Percentiles rank a stretch among this genome's conserved stretches.
phyloP scores from a whole-genome alignment of 2,113 vertebrate species.

The Barbus barbus region DNA sequence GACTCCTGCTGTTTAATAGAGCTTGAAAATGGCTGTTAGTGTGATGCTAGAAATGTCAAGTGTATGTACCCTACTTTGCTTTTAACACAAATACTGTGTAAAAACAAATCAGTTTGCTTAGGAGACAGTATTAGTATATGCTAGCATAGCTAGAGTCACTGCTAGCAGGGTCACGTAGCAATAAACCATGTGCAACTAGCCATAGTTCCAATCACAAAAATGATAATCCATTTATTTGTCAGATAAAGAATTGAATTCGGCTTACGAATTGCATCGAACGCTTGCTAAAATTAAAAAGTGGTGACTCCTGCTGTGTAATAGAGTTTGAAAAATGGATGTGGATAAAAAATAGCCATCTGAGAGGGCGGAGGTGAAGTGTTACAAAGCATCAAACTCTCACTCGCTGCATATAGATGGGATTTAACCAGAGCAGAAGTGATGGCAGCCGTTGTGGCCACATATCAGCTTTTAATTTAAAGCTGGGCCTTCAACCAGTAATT shows the following conservation, averaged over 20 bases:
- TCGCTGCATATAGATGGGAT: conserved; percentile 24
- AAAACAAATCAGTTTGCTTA: too few species aligned
- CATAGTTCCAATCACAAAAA: not conserved
- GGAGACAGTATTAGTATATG: not conserved
- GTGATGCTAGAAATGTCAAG: not conserved
- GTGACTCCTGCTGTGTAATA: not conserved
- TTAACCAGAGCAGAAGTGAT: conserved; percentile 39
- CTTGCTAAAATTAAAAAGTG: conserved; percentile 24
- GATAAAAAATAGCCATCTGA: not conserved
- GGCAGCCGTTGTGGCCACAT: conserved; percentile 30
- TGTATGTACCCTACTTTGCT: not conserved
- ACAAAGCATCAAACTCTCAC: conserved; percentile 14
- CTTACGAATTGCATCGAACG: not conserved
- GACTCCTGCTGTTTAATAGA: too few species aligned
- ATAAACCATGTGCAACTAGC: conserved; percentile 23
- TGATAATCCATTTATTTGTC: conserved; percentile 13
- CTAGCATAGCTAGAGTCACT: not conserved
- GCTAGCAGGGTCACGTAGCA: not conserved
- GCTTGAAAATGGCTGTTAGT: not conserved
- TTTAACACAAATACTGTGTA: too few species aligned
- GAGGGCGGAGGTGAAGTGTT: conserved; percentile 9
- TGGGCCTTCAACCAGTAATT: conserved; percentile 40
- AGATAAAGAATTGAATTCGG: not conserved
- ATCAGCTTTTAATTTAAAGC: conserved; percentile 45
- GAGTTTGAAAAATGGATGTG: conserved; percentile 27